Percentiles rank a stretch among this genome's conserved stretches.
These are phyloP conservation scores for Spongilla lacustris DNA, from an alignment of 37 sponge, comb jelly and placozoan genomes.

Conservation along the genomic window DNA sequence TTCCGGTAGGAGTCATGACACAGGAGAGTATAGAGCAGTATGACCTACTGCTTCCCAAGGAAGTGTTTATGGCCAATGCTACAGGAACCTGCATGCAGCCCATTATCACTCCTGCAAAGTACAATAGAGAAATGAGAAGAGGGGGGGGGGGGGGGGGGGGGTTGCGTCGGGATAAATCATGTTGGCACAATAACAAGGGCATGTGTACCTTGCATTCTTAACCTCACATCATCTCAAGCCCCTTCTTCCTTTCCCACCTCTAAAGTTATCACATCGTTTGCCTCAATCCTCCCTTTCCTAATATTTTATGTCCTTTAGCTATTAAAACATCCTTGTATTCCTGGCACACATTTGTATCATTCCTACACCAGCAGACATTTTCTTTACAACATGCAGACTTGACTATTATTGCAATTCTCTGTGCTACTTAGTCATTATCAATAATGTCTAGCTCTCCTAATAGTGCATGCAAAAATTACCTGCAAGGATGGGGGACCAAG, in stretches of 20 bases:
- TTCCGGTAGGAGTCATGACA: not conserved
- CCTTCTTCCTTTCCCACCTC: too few species aligned
- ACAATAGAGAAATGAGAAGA: not conserved
- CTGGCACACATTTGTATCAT: too few species aligned
- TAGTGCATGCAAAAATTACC: slow-evolving; percentile 2
- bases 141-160: not conserved
- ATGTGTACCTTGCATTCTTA: too few species aligned
- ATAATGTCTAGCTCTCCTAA: not conserved
- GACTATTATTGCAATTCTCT: too few species aligned
- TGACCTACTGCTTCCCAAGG: slow-evolving; percentile 53
- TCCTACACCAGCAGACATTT: too few species aligned
- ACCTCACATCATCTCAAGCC: too few species aligned
- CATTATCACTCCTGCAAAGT: slow-evolving; percentile 40
- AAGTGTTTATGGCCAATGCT: slow-evolving; percentile 23
- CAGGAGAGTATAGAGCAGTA: slow-evolving; percentile 51
- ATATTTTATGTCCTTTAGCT: too few species aligned
- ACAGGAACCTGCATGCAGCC: slow-evolving; percentile 49
- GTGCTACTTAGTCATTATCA: too few species aligned
- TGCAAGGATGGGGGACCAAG: slow-evolving; percentile 53
- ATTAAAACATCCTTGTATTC: too few species aligned
- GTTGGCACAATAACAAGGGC: not conserved
- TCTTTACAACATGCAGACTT: too few species aligned
- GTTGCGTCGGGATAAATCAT: not conserved
- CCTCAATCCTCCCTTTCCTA: too few species aligned
- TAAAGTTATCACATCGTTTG: too few species aligned